Evolutionary conservation across 2,797 vertebrate genomes (phyloP).

Genomic region (Martes flavigula): DNA sequence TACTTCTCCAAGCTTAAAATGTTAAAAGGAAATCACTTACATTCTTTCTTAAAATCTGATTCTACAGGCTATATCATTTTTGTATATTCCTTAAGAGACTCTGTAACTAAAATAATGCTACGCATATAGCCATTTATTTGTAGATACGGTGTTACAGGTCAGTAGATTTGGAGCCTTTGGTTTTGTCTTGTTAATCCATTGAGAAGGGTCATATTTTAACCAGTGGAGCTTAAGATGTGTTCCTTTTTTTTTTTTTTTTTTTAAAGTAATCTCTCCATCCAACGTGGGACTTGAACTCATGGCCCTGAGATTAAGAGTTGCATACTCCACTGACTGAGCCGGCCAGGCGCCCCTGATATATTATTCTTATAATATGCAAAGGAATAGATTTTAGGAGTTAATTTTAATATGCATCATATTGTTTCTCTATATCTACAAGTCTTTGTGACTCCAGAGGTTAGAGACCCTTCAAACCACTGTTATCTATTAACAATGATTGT

Average conservation of each 20-base stretch:
- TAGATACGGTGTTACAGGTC: not conserved
- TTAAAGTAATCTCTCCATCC: not conserved
- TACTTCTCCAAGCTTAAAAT: constrained; percentile 31
- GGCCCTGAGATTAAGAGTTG: not conserved
- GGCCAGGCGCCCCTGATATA: not conserved
- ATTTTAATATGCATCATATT: constrained; percentile 79
- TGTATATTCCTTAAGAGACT: constrained; percentile 63
- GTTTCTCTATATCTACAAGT: constrained; percentile 82
- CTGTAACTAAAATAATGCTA: constrained; percentile 58
- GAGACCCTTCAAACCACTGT: constrained; percentile 79
- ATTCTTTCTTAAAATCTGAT: not conserved
- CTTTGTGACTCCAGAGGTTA: constrained; percentile 81
- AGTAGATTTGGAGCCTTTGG: constrained; percentile 23
- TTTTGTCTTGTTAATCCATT: constrained; percentile 48
- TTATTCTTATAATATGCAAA: constrained; percentile 72
- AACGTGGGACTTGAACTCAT: not conserved
- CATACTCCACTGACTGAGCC: not conserved
- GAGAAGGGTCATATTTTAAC: constrained; percentile 61
- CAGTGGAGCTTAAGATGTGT: not conserved
- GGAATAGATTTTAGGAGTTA: constrained; percentile 78
- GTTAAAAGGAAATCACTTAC: not conserved
- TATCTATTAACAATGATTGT: constrained; percentile 86
- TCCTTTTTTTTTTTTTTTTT: not conserved
- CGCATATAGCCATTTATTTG: constrained; percentile 56
- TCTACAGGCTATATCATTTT: constrained; percentile 58